phyloP scores from a whole-genome alignment of 2,888 invertebrate species.

The Himalopsyche tibetana region DNA sequence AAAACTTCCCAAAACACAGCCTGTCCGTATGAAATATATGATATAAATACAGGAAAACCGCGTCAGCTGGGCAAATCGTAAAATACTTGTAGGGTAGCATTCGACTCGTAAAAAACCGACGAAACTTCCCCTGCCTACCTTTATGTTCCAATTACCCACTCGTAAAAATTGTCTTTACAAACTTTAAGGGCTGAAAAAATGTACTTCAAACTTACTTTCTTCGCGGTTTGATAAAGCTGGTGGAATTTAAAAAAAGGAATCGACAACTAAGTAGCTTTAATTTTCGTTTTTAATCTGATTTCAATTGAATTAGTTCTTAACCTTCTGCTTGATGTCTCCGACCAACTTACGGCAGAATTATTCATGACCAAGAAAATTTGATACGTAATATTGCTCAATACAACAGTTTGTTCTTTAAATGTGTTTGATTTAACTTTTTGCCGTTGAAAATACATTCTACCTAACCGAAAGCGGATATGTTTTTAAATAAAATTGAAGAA shows the following conservation, averaged over 20 bases:
- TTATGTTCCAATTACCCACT: slow-evolving; percentile 29
- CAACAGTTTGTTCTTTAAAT: too few species aligned
- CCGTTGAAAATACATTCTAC: too few species aligned
- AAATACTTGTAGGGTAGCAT: neutral
- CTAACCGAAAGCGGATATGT: too few species aligned
- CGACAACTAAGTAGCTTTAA: neutral
- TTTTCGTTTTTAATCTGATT: too few species aligned
- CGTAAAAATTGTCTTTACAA: slow-evolving; percentile 12
- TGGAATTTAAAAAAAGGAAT: neutral
- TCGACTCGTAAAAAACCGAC: slow-evolving; percentile 10
- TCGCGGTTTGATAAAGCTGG: neutral
- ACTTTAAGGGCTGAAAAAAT: slow-evolving; percentile 2
- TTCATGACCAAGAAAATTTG: too few species aligned
- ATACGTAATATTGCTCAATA: too few species aligned
- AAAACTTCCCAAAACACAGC: slow-evolving; percentile 5
- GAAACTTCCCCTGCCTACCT: slow-evolving; percentile 4
- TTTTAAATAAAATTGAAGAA: too few species aligned
- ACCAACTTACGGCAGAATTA: too few species aligned
- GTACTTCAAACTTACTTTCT: neutral
- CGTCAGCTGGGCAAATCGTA: slow-evolving; percentile 17
- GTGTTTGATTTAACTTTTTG: too few species aligned
- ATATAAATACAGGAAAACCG: slow-evolving; percentile 2
- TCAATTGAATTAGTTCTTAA: too few species aligned
- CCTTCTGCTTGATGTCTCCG: too few species aligned
- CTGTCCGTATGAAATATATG: slow-evolving; percentile 6